Conservation (phyloP, 2,113 vertebrate genomes). For the Scalopus aquaticus region DNA sequence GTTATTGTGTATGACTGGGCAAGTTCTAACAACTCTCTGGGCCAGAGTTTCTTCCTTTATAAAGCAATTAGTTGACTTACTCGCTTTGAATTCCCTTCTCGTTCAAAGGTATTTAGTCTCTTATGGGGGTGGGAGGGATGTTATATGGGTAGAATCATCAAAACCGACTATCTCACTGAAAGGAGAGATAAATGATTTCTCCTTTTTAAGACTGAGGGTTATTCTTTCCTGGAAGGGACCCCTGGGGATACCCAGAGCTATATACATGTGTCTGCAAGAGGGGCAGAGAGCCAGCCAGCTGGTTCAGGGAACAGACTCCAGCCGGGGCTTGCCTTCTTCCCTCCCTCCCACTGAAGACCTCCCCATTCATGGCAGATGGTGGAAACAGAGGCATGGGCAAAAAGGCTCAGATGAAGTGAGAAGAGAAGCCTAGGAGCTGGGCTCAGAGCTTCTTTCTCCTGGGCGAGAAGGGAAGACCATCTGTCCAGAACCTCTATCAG, state of each 20-base stretch:
- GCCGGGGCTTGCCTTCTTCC: background rate
- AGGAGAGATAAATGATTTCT: background rate
- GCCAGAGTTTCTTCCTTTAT: background rate
- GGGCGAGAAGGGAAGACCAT: background rate
- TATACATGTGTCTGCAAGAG: background rate
- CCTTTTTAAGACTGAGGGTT: background rate
- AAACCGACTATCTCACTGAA: background rate
- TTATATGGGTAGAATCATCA: background rate
- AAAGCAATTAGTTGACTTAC: background rate
- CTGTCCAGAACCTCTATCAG: background rate
- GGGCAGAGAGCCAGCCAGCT: background rate
- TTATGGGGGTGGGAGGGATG: background rate
- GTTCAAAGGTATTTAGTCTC: background rate
- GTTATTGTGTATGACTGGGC: background rate
- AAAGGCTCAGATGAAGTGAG: too few relatives aligned
- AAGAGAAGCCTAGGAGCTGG: background rate
- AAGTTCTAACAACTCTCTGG: background rate
- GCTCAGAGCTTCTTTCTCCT: background rate
- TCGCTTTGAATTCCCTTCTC: background rate
- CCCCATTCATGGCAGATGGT: background rate
- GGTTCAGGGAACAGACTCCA: background rate
- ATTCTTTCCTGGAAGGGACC: background rate
- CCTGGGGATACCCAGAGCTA: background rate
- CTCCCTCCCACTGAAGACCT: too few relatives aligned
- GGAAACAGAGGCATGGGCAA: background rate